Evolutionary conservation across 2,797 vertebrate species (phyloP).

Genomic region (Linurgus olivaceus): DNA sequence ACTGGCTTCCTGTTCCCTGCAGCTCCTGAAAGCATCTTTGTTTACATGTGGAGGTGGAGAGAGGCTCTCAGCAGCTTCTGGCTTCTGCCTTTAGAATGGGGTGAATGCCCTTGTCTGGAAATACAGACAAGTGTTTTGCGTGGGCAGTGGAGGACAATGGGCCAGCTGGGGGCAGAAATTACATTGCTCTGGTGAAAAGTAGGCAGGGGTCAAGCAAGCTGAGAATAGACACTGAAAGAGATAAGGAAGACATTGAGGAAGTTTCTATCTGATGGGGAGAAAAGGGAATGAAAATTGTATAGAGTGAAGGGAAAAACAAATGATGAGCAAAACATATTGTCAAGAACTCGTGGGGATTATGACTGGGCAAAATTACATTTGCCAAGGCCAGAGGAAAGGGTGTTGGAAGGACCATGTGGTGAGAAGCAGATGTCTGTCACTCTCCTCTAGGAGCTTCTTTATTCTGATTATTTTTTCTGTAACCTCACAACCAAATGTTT

Average conservation of each 20-base stretch:
- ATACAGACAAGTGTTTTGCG: not conserved
- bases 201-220: not conserved
- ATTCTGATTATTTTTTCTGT: not conserved
- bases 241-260: not conserved
- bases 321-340: not conserved
- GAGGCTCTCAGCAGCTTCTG: not conserved
- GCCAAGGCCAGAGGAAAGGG: not conserved
- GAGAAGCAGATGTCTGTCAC: not conserved
- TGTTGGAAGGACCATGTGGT: not conserved
- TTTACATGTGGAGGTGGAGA: not conserved
- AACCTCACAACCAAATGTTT: not conserved
- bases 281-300: not conserved
- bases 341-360: not conserved
- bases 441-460: not conserved
- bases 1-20: not conserved
- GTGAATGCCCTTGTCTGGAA: not conserved
- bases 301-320: not conserved
- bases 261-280: not conserved
- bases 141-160: not conserved
- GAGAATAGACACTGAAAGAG: not conserved
- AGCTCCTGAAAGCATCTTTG: not conserved
- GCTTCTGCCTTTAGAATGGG: not conserved
- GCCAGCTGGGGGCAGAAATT: not conserved
- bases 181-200: not conserved
- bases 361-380: not conserved